Conservation (phyloP, 1,140 invertebrate species). For the Conus betulinus region DNA sequence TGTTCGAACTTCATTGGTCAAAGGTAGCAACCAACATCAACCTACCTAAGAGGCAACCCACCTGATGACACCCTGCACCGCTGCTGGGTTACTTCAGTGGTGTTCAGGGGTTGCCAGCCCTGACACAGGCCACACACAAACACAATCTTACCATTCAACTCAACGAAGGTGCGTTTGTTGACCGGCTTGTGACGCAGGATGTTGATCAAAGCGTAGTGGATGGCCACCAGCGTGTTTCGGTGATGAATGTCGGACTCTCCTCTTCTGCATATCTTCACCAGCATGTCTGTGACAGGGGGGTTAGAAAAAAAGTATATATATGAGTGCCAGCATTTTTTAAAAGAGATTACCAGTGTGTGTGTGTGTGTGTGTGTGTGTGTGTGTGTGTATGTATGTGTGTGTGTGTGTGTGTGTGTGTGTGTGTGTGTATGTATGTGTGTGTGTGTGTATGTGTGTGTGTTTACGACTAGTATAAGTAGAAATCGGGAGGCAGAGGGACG, state of each 20-base stretch:
- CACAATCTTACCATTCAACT: background rate
- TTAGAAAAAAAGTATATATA: background rate
- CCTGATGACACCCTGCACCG: too few relatives aligned
- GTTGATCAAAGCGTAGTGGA: background rate
- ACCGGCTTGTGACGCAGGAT: background rate
- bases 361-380: background rate
- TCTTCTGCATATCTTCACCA: background rate
- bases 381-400: background rate
- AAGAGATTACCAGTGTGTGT: too few relatives aligned
- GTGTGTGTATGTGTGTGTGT: slow-evolving; percentile 11
- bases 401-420: background rate
- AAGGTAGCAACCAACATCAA: too few relatives aligned
- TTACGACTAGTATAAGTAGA: background rate
- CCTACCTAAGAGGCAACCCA: too few relatives aligned
- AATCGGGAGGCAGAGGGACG: too few relatives aligned
- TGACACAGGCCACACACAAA: too few relatives aligned
- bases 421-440: background rate
- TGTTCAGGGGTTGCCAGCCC: too few relatives aligned
- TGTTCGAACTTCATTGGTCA: too few relatives aligned
- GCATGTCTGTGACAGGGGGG: background rate
- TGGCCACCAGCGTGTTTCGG: slow-evolving; percentile 6
- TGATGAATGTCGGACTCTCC: background rate
- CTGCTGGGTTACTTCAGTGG: too few relatives aligned
- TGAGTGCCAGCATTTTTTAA: too few relatives aligned
- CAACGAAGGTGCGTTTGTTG: background rate